phyloP scores from a whole-genome alignment of 2,797 vertebrate genomes.

The Ambastaia sidthimunki region DNA sequence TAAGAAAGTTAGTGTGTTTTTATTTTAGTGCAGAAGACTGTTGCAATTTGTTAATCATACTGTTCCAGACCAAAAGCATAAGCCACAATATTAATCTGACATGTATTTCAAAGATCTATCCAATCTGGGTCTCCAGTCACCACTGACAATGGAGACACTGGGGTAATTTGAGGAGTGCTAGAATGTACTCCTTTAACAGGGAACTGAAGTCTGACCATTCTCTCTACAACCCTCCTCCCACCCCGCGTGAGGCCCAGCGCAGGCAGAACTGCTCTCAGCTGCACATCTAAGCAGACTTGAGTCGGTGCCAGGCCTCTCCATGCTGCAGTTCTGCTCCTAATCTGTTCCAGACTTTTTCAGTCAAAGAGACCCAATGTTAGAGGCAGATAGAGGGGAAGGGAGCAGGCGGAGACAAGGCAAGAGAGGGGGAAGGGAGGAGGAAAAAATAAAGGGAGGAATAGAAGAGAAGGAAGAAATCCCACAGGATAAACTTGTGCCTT shows the following conservation, averaged over 20 bases:
- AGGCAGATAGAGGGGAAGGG: slow-evolving; percentile 35
- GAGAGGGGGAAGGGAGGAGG: slow-evolving; percentile 65
- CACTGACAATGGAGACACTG: slow-evolving; percentile 70
- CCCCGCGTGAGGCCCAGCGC: slow-evolving; percentile 83
- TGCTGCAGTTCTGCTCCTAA: slow-evolving; percentile 91
- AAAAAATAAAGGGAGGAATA: slow-evolving; percentile 48
- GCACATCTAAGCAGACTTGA: slow-evolving; percentile 91
- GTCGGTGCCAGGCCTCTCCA: slow-evolving; percentile 89
- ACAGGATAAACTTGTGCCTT: slow-evolving; percentile 73
- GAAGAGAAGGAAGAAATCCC: slow-evolving; percentile 61
- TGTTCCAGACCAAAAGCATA: neutral
- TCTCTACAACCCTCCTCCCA: slow-evolving; percentile 59
- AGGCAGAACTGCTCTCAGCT: slow-evolving; percentile 72
- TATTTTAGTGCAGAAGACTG: neutral
- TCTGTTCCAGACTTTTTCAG: slow-evolving; percentile 97
- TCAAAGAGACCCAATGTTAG: slow-evolving; percentile 84
- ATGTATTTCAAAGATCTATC: slow-evolving; percentile 31
- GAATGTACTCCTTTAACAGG: slow-evolving; percentile 76
- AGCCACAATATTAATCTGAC: slow-evolving; percentile 27
- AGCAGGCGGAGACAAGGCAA: slow-evolving; percentile 63
- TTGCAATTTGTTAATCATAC: neutral
- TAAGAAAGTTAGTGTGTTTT: neutral
- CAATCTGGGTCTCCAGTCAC: slow-evolving; percentile 65
- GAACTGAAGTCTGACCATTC: slow-evolving; percentile 54
- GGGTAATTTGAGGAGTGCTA: slow-evolving; percentile 75